Evolutionary conservation across 2,888 invertebrate species (phyloP), one percentile per base, ranked within the genome.

Genomic region (Drosophila kambysellisi): DNA sequence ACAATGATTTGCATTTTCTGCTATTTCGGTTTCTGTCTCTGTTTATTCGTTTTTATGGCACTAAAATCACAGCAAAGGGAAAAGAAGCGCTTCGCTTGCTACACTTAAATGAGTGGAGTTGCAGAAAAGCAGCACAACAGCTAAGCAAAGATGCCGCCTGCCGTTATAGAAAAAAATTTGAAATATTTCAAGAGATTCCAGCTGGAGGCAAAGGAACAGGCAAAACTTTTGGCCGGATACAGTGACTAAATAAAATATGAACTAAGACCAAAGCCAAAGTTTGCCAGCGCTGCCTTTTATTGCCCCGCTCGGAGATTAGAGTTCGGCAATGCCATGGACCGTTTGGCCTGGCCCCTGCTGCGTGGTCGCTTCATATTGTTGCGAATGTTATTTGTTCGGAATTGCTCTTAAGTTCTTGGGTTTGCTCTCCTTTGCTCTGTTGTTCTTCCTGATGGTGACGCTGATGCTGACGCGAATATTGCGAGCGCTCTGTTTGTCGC

Each of bases 1-100:
- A 84, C 86, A 86, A 88, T 86, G 88, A 86, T 86, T 86, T 86
- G 88, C 86, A 86, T 86, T 83, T 86, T 88, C 76, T 83, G 82
- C 79, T 70, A 67, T 79, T 80, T 77, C 77, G 67, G 74, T 70
- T 76, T 71, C 60, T 71, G 76, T 72, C 79, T 70, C 72, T 70
- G 75, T 83, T 78, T 76, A 80, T 81, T 80, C 74, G 69, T 80
- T 86, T 86, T 86, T 86, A 86, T 86, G 81, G 71, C 83, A 72
- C 81, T 71, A 57, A 63, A 73, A 77, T 81, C 79, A 70, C 74
- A 77, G 79, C 77, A 62, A 68, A 69, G 70, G 76, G 63, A 77
- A 74, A 59, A 65, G 62, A 58, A 58, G 15, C 29, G 43, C 50
- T n/a, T 32, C 20, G 69, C 52, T 29, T 43, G 59, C 58, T 43